phyloP scores from a whole-genome alignment of 2,113 vertebrate species.

The Larimichthys crocea region DNA sequence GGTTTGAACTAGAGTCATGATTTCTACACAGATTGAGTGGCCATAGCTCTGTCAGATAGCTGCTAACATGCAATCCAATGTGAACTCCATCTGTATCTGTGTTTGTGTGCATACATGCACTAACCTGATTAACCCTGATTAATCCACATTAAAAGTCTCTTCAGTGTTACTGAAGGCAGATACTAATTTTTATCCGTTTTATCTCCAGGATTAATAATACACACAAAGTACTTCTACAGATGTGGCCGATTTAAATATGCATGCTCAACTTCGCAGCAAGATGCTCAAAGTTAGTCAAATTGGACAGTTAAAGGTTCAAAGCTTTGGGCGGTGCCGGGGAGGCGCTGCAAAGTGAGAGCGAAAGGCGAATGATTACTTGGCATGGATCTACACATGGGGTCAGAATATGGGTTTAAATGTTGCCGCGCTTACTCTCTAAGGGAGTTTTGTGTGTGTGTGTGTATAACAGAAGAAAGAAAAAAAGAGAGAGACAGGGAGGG shows the following conservation, averaged over 20 bases:
- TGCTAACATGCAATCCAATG: not conserved
- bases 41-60: not conserved
- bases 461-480: constrained; percentile 35
- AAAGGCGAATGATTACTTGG: constrained; percentile 61
- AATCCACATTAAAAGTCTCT: constrained; percentile 35
- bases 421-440: constrained; percentile 43
- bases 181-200: constrained; percentile 43
- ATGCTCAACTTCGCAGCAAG: constrained; percentile 40
- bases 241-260: constrained; percentile 45
- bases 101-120: not conserved
- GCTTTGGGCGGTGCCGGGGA: constrained; percentile 32
- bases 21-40: constrained; percentile 20
- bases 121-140: constrained; percentile 42
- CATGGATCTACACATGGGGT: constrained; percentile 66
- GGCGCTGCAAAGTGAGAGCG: constrained; percentile 44
- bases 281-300: constrained; percentile 58
- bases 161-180: constrained; percentile 15
- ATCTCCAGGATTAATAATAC: constrained; percentile 45
- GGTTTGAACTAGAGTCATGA: not conserved
- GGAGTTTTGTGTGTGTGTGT: constrained; percentile 50
- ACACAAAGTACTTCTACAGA: constrained; percentile 26
- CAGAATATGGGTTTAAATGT: constrained; percentile 69
- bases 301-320: constrained; percentile 62
- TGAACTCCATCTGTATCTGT: not conserved
- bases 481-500: not conserved